A percentile compares a stretch with the other conserved stretches of the same genome.
These are phyloP conservation scores for Nomada goodeniana DNA, from an alignment of 2,888 invertebrate species.

Conservation along the genomic window DNA sequence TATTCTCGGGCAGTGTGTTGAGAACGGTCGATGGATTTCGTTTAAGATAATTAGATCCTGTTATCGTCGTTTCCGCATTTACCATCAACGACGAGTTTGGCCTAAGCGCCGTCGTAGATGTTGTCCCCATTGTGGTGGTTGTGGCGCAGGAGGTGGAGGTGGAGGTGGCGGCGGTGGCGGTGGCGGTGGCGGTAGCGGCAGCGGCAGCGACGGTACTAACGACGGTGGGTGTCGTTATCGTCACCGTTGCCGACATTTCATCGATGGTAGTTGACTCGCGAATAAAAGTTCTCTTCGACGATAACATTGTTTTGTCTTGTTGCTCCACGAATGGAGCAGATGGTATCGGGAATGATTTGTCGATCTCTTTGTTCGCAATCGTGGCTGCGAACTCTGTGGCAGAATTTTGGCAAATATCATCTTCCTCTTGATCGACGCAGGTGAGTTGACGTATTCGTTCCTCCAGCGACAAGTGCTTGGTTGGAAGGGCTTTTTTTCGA, in stretches of 20 bases:
- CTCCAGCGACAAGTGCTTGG: slow-evolving; percentile 91
- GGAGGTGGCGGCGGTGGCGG: background rate
- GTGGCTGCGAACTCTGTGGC: slow-evolving; percentile 30
- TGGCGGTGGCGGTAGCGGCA: background rate
- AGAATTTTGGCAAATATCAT: slow-evolving; percentile 43
- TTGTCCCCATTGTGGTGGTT: slow-evolving; percentile 4
- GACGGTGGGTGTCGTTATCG: slow-evolving; percentile 29
- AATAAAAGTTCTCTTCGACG: slow-evolving; percentile 7
- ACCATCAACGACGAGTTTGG: background rate
- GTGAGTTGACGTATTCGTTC: slow-evolving; percentile 94
- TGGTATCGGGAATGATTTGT: slow-evolving; percentile 82
- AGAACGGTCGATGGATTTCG: slow-evolving; percentile 22
- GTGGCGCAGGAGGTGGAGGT: background rate
- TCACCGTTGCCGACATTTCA: slow-evolving; percentile 14
- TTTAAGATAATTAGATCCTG: slow-evolving; percentile 36
- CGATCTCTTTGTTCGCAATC: slow-evolving; percentile 33
- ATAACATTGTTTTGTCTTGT: slow-evolving; percentile 84
- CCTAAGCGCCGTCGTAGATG: slow-evolving; percentile 1
- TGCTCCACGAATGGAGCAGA: slow-evolving; percentile 89
- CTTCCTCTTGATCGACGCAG: slow-evolving; percentile 89
- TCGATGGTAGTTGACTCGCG: background rate
- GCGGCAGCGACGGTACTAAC: background rate
- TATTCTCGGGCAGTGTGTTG: slow-evolving; percentile 31
- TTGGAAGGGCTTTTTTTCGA: slow-evolving; percentile 86
- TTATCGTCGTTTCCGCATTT: slow-evolving; percentile 5